phyloP scores from a whole-genome alignment of 2,797 vertebrate genomes.

The Coreius guichenoti region DNA sequence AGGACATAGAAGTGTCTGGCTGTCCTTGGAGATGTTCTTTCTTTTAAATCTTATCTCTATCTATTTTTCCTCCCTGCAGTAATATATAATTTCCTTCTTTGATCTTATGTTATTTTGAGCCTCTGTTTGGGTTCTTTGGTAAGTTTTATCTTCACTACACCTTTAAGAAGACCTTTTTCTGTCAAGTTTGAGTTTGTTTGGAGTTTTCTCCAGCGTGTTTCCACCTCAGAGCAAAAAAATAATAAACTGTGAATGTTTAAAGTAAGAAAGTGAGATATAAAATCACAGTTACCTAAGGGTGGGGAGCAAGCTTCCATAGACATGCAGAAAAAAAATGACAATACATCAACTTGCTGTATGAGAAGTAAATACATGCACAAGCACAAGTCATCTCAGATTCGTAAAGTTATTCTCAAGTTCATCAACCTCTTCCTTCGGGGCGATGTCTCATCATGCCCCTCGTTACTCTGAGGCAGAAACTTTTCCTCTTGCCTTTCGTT shows the following conservation, averaged over 20 bases:
- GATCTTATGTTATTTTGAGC: too few species aligned
- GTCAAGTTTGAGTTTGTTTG: neutral
- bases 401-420: neutral
- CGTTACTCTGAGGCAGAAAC: neutral
- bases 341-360: neutral
- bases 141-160: too few species aligned
- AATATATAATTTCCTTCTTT: too few species aligned
- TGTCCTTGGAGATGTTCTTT: too few species aligned
- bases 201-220: neutral
- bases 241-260: neutral
- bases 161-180: neutral
- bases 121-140: too few species aligned
- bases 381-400: neutral
- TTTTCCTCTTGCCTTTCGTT: conserved; percentile 1
- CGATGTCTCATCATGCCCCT: neutral
- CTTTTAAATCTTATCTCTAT: too few species aligned
- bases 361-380: neutral
- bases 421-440: neutral
- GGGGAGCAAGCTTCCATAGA: neutral
- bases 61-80: too few species aligned
- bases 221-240: neutral
- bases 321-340: neutral
- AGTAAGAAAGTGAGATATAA: neutral
- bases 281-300: too few species aligned
- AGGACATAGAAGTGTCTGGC: too few species aligned